Conservation (phyloP, 2,113 vertebrate species). For the Notothenia coriiceps region DNA sequence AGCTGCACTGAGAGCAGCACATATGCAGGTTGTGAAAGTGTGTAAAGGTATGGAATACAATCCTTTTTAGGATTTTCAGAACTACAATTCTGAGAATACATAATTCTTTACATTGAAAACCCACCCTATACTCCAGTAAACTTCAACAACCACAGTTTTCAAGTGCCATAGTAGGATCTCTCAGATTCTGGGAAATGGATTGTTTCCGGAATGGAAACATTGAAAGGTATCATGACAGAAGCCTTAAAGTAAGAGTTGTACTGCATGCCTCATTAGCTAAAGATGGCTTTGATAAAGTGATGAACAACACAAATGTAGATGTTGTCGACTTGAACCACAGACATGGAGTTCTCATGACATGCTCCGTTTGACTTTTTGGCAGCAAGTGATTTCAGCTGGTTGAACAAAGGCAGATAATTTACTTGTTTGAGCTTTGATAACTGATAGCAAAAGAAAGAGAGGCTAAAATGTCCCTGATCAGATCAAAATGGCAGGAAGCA, state of each 20-base stretch:
- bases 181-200: not conserved
- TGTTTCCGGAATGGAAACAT: not conserved
- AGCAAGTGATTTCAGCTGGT: constrained; percentile 53
- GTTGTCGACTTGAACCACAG: constrained; percentile 29
- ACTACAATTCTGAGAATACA: not conserved
- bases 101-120: not conserved
- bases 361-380: constrained; percentile 34
- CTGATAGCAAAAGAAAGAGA: constrained; percentile 54
- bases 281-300: constrained; percentile 37
- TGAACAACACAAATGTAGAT: constrained; percentile 50
- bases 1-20: constrained; percentile 29
- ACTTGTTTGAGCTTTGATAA: constrained; percentile 63
- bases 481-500: constrained; percentile 85
- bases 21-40: constrained; percentile 14
- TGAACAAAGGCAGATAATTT: constrained; percentile 58
- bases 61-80: not conserved
- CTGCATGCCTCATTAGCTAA: constrained; percentile 39
- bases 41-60: not conserved
- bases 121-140: not conserved
- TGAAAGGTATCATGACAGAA: not conserved
- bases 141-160: not conserved
- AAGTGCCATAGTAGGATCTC: not conserved
- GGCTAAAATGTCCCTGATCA: constrained; percentile 73
- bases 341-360: constrained; percentile 44
- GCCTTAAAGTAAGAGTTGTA: constrained; percentile 9